Conservation (phyloP, 2,888 invertebrate genomes). For the Cryptosula pallasiana region DNA sequence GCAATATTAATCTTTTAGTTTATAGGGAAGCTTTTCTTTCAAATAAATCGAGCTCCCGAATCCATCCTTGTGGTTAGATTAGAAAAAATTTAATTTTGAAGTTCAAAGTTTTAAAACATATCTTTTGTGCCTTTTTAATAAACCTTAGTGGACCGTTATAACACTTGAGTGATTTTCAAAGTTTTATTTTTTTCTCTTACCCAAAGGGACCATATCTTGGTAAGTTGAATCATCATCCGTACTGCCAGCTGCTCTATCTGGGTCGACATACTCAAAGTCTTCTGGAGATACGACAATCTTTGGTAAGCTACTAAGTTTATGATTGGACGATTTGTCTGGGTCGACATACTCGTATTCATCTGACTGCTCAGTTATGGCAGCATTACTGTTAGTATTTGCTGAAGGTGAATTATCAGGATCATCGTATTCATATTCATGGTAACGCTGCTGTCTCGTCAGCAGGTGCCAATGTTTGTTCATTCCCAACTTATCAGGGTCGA, state of each 20-base stretch:
- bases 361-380: not conserved
- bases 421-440: not conserved
- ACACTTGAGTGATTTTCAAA: too few relatives aligned
- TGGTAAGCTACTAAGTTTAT: not conserved
- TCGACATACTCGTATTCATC: not conserved
- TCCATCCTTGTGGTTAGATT: too few relatives aligned
- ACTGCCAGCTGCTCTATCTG: not conserved
- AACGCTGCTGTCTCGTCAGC: not conserved
- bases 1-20: too few relatives aligned
- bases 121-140: too few relatives aligned
- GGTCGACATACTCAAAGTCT: not conserved
- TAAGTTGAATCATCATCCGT: not conserved
- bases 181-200: too few relatives aligned
- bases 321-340: not conserved
- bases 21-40: too few relatives aligned
- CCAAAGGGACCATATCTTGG: not conserved
- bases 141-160: too few relatives aligned
- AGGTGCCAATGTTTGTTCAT: not conserved
- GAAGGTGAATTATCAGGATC: not conserved
- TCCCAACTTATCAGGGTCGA: not conserved
- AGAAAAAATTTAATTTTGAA: too few relatives aligned
- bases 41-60: too few relatives aligned
- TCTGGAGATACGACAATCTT: not conserved
- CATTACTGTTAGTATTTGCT: not conserved
- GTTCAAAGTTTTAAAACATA: too few relatives aligned